Evolutionary conservation across 2,113 vertebrate genomes (phyloP), one percentile per base, ranked within the genome.

Genomic region (Ahaetulla prasina): DNA sequence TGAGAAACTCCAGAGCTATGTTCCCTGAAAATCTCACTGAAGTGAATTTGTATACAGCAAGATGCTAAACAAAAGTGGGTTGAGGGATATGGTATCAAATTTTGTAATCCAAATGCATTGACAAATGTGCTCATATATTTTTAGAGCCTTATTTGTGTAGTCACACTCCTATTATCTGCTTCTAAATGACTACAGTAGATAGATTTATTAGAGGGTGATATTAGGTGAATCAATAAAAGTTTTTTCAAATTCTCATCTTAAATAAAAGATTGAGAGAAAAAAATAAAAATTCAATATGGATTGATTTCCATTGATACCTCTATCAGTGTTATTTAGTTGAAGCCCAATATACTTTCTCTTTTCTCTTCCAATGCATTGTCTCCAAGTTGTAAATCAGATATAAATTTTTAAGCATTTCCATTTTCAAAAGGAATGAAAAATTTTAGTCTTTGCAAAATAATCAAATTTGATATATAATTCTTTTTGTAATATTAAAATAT

Each of bases 241-340:
- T 49, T 47, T 43, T 85, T 85, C 12, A 9, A 60, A 35, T 30
- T 22, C 20, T 55, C 55, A n/a, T 55, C 63, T 80, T 49, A 30
- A 89, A 55, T 89, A 89, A 92, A 47, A 49, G 43, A 45, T 60
- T 60, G 39, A 23, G 27, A 23, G 23, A 45, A n/a, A 35, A 27
- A 25, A 39, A 55, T 57, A 85, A n/a, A 23, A 30, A 12, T 93
- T 68, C 55, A 53, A 54, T 90, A 53, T 35, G 86, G 60, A 63
- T 90, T 89, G 80, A 92, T 25, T 63, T 89, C 47, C 88, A 92
- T 52, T 90, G 54, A 90, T 86, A 57, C 53, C 80, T 90, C 53
- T 60, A 60, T 89, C 54, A 90, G 45, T 50, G 20, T 43, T 87
- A 39, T 18, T 91, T 20, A 16, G 12, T 47, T 63, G 8, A 87